A percentile compares a stretch with the other conserved stretches of the same genome.
phyloP scores from a whole-genome alignment of 2,888 invertebrate genomes.

The Malacosoma neustria region DNA sequence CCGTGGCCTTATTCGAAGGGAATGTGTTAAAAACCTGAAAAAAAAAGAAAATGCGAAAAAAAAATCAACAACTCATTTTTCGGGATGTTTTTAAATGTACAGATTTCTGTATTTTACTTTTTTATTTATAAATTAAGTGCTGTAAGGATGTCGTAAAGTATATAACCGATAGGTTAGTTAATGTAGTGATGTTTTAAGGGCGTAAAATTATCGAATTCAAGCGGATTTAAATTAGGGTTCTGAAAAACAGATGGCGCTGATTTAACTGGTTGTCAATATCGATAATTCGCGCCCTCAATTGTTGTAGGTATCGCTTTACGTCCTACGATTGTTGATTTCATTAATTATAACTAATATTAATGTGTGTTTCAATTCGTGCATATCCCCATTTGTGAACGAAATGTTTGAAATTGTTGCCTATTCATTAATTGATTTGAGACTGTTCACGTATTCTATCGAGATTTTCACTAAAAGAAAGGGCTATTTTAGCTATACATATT shows the following conservation, averaged over 20 bases:
- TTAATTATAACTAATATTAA: conserved; percentile 23
- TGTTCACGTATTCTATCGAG: conserved; percentile 70
- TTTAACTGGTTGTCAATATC: conserved; percentile 11
- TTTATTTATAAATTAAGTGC: conserved; percentile 18
- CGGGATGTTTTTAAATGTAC: background rate
- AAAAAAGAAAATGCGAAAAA: conserved; percentile 32
- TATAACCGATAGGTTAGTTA: background rate
- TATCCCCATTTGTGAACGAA: conserved; percentile 49
- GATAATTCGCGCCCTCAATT: conserved; percentile 28
- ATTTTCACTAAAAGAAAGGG: conserved; percentile 71
- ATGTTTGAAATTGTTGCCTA: conserved; percentile 71
- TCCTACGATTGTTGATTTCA: conserved; percentile 62
- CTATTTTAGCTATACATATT: conserved; percentile 68
- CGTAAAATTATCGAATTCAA: conserved; percentile 1
- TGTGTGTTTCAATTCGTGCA: conserved; percentile 72
- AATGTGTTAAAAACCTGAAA: conserved; percentile 62
- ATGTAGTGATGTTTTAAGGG: conserved; percentile 4
- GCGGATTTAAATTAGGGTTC: no score
- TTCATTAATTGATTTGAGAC: conserved; percentile 73
- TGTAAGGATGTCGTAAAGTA: conserved; percentile 29
- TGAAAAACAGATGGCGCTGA: background rate
- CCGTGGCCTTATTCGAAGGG: conserved; percentile 71
- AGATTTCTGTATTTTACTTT: conserved; percentile 10
- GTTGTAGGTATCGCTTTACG: conserved; percentile 55
- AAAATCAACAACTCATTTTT: conserved; percentile 4